Percentiles rank a stretch among this genome's conserved stretches.
Conservation (phyloP, 92 coral and sea anemone species). For the Porites divaricata region DNA sequence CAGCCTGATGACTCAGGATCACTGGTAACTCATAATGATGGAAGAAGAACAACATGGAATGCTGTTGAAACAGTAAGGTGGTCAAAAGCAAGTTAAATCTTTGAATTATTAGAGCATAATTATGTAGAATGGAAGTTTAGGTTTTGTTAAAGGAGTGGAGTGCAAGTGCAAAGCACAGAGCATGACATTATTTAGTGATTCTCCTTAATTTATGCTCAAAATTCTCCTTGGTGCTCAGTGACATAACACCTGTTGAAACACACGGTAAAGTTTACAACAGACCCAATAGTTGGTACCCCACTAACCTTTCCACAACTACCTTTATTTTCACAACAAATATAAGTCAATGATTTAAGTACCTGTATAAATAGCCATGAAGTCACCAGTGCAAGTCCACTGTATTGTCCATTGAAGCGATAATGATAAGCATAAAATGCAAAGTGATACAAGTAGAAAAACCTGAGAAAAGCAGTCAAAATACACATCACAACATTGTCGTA, state of each 20-base stretch:
- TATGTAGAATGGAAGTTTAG: too few relatives aligned
- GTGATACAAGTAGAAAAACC: slow-evolving; percentile 98
- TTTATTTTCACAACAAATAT: background rate
- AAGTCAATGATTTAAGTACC: slow-evolving; percentile 34
- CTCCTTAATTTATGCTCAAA: too few relatives aligned
- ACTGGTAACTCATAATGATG: slow-evolving; percentile 98
- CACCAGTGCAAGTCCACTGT: slow-evolving; percentile 97
- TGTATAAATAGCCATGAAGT: slow-evolving; percentile 99
- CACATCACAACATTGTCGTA: too few relatives aligned
- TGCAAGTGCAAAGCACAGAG: too few relatives aligned
- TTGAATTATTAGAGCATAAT: background rate
- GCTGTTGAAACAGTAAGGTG: slow-evolving; percentile 56
- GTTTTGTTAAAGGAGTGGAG: too few relatives aligned
- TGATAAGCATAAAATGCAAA: slow-evolving; percentile 99
- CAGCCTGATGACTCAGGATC: slow-evolving; percentile 82
- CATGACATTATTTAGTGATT: too few relatives aligned
- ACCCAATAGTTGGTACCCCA: background rate
- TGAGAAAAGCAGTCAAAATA: slow-evolving; percentile 18
- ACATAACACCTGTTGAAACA: background rate
- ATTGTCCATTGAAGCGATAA: slow-evolving; percentile 99
- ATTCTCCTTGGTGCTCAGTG: too few relatives aligned
- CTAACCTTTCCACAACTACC: too few relatives aligned
- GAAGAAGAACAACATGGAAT: slow-evolving; percentile 96
- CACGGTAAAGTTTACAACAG: background rate
- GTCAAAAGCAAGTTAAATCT: background rate